Base-by-base conservation (phyloP, 2,888 invertebrate genomes). In the Antheraea yamamai region DNA sequence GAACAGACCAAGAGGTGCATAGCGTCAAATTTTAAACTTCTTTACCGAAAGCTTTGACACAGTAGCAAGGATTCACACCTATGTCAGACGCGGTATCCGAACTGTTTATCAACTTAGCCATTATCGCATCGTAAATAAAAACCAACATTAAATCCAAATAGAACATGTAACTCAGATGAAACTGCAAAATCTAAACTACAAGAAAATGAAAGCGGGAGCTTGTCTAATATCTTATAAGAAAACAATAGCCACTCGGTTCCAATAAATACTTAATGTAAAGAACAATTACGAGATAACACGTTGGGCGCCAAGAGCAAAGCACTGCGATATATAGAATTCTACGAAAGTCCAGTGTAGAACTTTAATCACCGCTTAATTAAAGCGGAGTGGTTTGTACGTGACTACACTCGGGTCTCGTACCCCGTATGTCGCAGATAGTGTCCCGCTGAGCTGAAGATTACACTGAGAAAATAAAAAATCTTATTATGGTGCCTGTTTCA, bases 341-440 rank as follows among this genome's bases (percentile, higher is more conserved):
- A 76, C 77, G 78, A 64, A 82, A 85, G 85, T 85, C 85, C 85
- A 77, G 79, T 79, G 79, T 79, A 86, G 80, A 88, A 89, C 85
- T 89, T 91, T 89, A 89, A 89, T 89, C 87, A 87, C 85, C 85
- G 85, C 84, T 91, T 90, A 91, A 92, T 92, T 91, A 91, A 92
- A 91, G 84, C 87, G 78, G 79, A 87, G 86, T 83, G 82, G 83
- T 82, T 82, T 52, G 79, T 82, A 90, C 90, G 91, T 91, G 89
- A 89, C 89, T 86, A 75, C 82, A 80, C 79, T 77, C 77, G 76
- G 39, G 70, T n/a, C 39, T n/a, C 35, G 14, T 79, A 73, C 78
- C 78, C 81, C 81, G 81, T 84, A 84, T 85, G 83, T 79, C 83
- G 78, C 81, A 84, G 83, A 83, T 83, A 84, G 78, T 79, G 81